Conservation (phyloP, 2,113 vertebrate species). For the Apaloderma vittatum region DNA sequence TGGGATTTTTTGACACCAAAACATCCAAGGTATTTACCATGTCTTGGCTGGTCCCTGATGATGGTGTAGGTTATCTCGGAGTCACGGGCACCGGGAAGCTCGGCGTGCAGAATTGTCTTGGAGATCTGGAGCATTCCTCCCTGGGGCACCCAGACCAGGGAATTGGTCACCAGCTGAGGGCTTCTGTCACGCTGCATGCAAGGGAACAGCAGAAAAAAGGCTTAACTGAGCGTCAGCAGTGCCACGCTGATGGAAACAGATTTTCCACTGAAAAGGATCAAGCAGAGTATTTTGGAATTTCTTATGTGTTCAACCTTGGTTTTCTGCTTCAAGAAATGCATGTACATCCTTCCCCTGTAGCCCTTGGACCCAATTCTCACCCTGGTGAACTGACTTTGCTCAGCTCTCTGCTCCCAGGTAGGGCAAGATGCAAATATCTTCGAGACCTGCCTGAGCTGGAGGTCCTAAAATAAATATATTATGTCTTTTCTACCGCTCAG, state of each 20-base stretch:
- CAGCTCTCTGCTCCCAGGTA: background rate
- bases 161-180: constrained; percentile 78
- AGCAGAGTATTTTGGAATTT: background rate
- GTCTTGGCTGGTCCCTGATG: constrained; percentile 76
- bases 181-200: constrained; percentile 71
- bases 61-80: constrained; percentile 89
- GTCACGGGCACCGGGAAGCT: constrained; percentile 77
- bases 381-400: background rate
- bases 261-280: background rate
- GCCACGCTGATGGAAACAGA: background rate
- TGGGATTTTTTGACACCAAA: background rate
- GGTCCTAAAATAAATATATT: background rate
- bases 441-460: background rate
- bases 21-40: constrained; percentile 80
- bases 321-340: background rate
- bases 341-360: background rate
- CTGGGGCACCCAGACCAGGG: constrained; percentile 91
- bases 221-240: background rate
- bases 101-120: constrained; percentile 82
- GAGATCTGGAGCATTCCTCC: constrained; percentile 93
- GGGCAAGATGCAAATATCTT: background rate
- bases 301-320: rapidly evolving
- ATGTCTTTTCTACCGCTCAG: background rate
- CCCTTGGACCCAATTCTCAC: background rate
- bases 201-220: background rate